phyloP scores from a whole-genome alignment of 1,140 invertebrate genomes.

The Drosophila neocordata region DNA sequence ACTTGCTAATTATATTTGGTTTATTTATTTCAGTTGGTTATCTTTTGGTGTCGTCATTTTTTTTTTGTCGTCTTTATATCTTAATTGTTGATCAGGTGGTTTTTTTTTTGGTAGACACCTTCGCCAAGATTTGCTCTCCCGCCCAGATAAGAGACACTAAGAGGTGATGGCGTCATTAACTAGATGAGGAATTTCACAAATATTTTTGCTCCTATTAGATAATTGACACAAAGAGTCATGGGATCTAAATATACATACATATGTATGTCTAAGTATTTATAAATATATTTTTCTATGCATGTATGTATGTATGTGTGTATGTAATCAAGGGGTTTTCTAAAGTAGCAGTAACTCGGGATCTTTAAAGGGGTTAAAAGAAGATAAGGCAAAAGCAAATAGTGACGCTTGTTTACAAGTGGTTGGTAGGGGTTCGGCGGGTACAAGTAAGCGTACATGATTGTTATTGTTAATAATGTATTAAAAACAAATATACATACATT shows the following conservation, averaged over 20 bases:
- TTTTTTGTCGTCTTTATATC: constrained; percentile 10
- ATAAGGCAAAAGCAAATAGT: background rate
- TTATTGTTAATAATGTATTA: background rate
- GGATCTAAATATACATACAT: constrained; percentile 8
- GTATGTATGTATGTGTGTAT: background rate
- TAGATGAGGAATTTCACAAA: constrained; percentile 39
- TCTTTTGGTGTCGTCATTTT: constrained; percentile 49
- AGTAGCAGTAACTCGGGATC: background rate
- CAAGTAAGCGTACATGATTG: background rate
- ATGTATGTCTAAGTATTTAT: background rate
- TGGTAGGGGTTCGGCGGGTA: background rate
- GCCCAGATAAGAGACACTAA: constrained; percentile 5
- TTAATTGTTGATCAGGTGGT: constrained; percentile 55
- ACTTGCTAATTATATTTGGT: constrained; percentile 40
- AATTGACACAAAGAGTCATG: constrained; percentile 37
- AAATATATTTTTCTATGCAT: background rate
- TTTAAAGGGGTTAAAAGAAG: background rate
- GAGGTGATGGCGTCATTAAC: constrained; percentile 41
- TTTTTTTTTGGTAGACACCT: constrained; percentile 14
- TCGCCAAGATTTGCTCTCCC: constrained; percentile 10
- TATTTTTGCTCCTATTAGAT: constrained; percentile 32
- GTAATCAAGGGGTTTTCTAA: constrained; percentile 5
- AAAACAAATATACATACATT: too few relatives aligned
- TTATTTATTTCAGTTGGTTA: constrained; percentile 51
- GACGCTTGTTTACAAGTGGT: constrained; percentile 2